Conservation (phyloP, 92 coral and sea anemone species). For the Scolanthus callimorphus region DNA sequence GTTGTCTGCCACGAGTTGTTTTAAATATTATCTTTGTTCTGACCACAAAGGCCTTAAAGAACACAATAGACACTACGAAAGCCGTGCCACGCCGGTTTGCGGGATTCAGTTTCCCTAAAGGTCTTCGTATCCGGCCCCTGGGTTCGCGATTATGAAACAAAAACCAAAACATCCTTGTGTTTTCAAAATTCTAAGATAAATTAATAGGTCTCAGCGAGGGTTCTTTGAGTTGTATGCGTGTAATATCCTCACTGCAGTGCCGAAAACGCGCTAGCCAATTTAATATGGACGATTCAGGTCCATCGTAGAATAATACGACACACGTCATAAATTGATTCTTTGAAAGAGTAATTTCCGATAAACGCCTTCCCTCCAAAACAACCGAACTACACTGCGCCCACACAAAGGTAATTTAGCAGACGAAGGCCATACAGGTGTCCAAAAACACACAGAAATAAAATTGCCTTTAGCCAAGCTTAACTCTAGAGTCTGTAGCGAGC, state of each 20-base stretch:
- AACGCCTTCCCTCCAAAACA: constrained; percentile 55
- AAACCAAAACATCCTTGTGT: constrained; percentile 32
- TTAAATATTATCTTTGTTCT: background rate
- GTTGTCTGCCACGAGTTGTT: background rate
- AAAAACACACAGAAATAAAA: constrained; percentile 24
- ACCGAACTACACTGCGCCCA: constrained; percentile 23
- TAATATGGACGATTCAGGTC: background rate
- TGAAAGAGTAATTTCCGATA: constrained; percentile 80
- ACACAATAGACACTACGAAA: background rate
- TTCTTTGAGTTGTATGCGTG: background rate
- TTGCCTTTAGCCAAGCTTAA: constrained; percentile 9
- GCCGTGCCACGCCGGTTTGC: constrained; percentile 2
- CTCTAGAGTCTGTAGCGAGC: too few species aligned
- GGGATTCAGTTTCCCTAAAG: constrained; percentile 10
- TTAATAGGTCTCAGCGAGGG: constrained; percentile 23
- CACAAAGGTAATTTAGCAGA: constrained; percentile 30
- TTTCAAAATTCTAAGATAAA: constrained; percentile 21
- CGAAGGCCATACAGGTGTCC: constrained; percentile 37
- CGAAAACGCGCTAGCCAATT: background rate
- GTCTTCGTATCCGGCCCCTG: constrained; percentile 25
- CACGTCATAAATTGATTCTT: constrained; percentile 51
- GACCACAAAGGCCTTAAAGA: constrained; percentile 1
- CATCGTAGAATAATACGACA: constrained; percentile 16
- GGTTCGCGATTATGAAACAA: constrained; percentile 11
- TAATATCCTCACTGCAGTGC: constrained; percentile 16